These are phyloP conservation scores for Urosaurus nigricauda DNA, from an alignment of 2,797 vertebrate genomes.

Conservation along the genomic window DNA sequence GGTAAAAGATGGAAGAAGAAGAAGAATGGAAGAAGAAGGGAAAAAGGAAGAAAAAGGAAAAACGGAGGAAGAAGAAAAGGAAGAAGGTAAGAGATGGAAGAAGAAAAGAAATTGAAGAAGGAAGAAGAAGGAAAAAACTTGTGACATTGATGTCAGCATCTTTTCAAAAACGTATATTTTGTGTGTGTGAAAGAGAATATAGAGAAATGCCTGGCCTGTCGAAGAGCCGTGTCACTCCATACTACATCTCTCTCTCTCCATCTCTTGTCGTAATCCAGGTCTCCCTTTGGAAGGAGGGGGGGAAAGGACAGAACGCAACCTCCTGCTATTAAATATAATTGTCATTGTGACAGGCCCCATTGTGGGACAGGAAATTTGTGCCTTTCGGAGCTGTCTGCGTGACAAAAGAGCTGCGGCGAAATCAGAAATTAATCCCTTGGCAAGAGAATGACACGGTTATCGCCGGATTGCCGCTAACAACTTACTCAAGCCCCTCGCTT, in stretches of 20 bases:
- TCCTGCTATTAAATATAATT: background rate
- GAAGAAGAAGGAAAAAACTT: no score
- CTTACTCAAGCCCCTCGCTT: background rate
- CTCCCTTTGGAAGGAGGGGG: background rate
- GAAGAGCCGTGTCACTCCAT: background rate
- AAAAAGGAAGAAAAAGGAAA: no score
- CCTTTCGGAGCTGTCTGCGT: conserved; percentile 45
- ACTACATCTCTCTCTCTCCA: background rate
- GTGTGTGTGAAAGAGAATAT: background rate
- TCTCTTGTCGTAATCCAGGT: background rate
- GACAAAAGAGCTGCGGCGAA: conserved; percentile 27
- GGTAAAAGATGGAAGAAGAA: no score
- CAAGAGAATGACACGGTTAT: background rate
- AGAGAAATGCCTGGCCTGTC: background rate
- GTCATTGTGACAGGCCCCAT: conserved; percentile 46
- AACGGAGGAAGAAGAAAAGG: no score
- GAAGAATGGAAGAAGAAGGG: no score
- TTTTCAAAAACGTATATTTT: no score
- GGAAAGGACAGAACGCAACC: background rate
- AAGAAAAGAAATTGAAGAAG: no score
- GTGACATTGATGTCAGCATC: fast-evolving
- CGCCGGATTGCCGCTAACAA: background rate
- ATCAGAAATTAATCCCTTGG: conserved; percentile 38
- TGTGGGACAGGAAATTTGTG: conserved; percentile 26
- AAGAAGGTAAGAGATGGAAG: no score